Evolutionary conservation across 2,113 vertebrate genomes (phyloP), one percentile per base, ranked within the genome.

Genomic region (Lichenostomus cassidix): DNA sequence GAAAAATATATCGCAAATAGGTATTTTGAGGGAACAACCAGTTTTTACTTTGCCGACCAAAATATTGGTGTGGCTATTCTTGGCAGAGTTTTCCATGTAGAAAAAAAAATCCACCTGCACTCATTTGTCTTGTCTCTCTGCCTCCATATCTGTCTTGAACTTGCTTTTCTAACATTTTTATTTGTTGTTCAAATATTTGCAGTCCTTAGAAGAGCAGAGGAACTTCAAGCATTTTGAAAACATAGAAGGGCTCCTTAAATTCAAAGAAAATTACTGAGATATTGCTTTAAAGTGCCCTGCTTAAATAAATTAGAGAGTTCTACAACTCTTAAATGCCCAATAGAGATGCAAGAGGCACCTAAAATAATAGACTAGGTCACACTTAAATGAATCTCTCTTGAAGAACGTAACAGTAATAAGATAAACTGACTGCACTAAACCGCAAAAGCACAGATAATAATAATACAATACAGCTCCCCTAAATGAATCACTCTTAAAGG

Each of bases 221-320:
- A 97, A 85, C 92, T 95, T 93, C 70, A 95, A 97, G 91, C 87
- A 96, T 97, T 94, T 95, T 92, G 86, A 97, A 98, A 97, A 97
- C 80, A 47, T 33, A 96, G 90, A 97, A 96, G 92, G 85, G 90
- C 76, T 92, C 90, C 97, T 96, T 94, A 96, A 96, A 89, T 86
- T 97, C 95, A 95, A 83, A 94, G 95, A 93, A 97, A 97, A 97
- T 97, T 94, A 97, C 95, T 67, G 60, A 87, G 92, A 93, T 96
- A 91, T 31, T 83, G 65, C 85, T 94, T 93, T 97, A 96, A 95
- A 97, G 96, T 96, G 44, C 85, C 86, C 82, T 95, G 92, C 96
- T 97, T 97, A 97, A 97, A 97, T 93, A 97, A 98, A 98, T 97
- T 97, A 97, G 95, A 97, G 97, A 92, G 87, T 97, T 97, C 95